Base-by-base conservation (phyloP, 2,113 vertebrate genomes). In the Cairina moschata region DNA sequence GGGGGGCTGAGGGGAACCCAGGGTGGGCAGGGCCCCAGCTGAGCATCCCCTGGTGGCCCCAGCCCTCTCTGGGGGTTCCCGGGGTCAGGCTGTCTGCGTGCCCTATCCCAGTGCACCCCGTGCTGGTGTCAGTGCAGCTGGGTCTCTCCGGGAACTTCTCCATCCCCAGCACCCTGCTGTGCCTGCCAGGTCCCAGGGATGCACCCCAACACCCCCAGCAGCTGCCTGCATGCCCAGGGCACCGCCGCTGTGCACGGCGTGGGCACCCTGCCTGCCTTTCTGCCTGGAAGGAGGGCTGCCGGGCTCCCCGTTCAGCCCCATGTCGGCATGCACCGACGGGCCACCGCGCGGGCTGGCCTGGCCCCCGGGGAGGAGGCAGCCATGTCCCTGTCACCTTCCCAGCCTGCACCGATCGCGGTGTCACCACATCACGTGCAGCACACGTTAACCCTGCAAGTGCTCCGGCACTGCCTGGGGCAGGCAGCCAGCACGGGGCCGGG, bases 171-270 rank as follows among this genome's bases (percentile, higher is more conserved):
- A 25, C 21, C 28, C 17, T 4, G 3, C 34, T 56, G 16, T 16
- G 16, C 17, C 77, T 59, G 3, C 0, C 15, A 23, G 2, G 54
- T 7, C 54, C 29, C 2, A 3, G 48, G 12, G 14, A 29, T 5
- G 36, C 62, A 63, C 16, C 62, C 54, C 28, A 10, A 17, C 54
- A 6, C 38, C 44, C 21, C 54, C 50, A 6, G 25, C 16, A 10
- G 40, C 40, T 11, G 26, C 40, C 78, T 31, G 18, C 5, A 1
- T 2, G 4, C 74, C 15, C 42, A 6, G 1, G 54, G 88, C 75
- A 11, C 32, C 0, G 0, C 77, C 22, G 60, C 74, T 38, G 1
- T 18, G 9, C 0, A 2, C 2, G 3, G 28, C 0, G 1, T 20
- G 55, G 62, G 62, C 6, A 5, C 79, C 29, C 55, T 20, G 65